These are phyloP conservation scores for Poeciliopsis turneri DNA, from an alignment of 2,797 vertebrate species.

Conservation along the genomic window DNA sequence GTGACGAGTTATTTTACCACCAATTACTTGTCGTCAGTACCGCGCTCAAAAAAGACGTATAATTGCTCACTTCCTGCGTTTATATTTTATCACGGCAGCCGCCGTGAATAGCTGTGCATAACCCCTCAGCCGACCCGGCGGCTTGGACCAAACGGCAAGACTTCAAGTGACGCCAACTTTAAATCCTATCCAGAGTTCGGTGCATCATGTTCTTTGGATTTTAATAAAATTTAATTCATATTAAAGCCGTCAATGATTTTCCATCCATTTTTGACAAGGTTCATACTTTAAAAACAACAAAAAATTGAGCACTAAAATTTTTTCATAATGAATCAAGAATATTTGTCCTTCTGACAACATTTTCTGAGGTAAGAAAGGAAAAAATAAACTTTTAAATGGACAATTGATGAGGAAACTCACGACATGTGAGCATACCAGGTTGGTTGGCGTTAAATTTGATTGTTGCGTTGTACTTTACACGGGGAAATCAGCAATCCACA, in stretches of 20 bases:
- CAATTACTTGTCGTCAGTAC: neutral
- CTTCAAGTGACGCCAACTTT: neutral
- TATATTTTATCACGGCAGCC: neutral
- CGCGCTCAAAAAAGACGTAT: neutral
- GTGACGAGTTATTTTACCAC: slow-evolving; percentile 6
- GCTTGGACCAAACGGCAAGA: neutral
- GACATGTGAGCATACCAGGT: neutral
- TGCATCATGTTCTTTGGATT: neutral
- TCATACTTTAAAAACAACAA: neutral
- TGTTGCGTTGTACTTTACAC: neutral
- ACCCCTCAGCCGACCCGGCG: neutral
- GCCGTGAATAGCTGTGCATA: neutral
- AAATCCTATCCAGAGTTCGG: neutral
- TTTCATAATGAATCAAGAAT: neutral
- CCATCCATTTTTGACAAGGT: neutral
- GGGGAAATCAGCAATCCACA: neutral
- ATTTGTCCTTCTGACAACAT: neutral
- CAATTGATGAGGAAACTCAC: neutral
- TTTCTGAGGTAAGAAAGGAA: neutral
- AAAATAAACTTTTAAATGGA: no score
- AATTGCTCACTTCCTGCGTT: neutral
- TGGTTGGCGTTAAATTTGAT: neutral
- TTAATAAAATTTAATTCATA: neutral
- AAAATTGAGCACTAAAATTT: neutral
- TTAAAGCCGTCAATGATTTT: neutral